Conservation (phyloP, 1,140 invertebrate genomes). For the Anoplolepis gracilipes region DNA sequence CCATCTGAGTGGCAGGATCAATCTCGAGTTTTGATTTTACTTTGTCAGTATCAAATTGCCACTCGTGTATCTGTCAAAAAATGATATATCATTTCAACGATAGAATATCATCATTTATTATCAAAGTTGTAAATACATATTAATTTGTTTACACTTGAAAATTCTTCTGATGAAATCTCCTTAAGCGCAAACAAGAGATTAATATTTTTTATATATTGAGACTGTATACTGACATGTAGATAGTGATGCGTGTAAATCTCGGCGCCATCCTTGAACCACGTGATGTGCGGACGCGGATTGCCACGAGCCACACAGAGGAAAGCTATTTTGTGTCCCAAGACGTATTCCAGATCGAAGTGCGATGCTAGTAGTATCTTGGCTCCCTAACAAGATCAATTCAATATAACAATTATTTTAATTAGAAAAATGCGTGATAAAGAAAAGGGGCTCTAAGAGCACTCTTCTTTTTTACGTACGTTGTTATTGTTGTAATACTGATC, state of each 20-base stretch:
- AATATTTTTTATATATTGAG: neutral
- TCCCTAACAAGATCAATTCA: slow-evolving; percentile 87
- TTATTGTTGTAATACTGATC: slow-evolving; percentile 96
- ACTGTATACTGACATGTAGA: slow-evolving; percentile 91
- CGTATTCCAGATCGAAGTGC: slow-evolving; percentile 97
- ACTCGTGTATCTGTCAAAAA: slow-evolving; percentile 92
- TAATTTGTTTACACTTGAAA: neutral
- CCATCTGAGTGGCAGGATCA: slow-evolving; percentile 97
- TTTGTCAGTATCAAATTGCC: slow-evolving; percentile 92
- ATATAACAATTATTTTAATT: neutral
- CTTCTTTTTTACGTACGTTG: slow-evolving; percentile 88
- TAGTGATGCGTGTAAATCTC: slow-evolving; percentile 96
- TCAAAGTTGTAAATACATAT: neutral
- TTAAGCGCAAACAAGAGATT: no score
- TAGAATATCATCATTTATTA: neutral
- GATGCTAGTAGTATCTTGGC: slow-evolving; percentile 96
- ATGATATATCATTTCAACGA: neutral
- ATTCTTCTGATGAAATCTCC: neutral
- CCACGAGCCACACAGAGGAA: slow-evolving; percentile 96
- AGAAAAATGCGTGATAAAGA: neutral
- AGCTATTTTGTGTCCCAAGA: slow-evolving; percentile 96
- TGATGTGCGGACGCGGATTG: slow-evolving; percentile 93
- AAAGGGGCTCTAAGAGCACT: neutral
- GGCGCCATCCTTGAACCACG: slow-evolving; percentile 96
- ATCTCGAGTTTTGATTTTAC: slow-evolving; percentile 97